Conservation (phyloP, 2,888 invertebrate genomes). For the Dascillus cervinus region DNA sequence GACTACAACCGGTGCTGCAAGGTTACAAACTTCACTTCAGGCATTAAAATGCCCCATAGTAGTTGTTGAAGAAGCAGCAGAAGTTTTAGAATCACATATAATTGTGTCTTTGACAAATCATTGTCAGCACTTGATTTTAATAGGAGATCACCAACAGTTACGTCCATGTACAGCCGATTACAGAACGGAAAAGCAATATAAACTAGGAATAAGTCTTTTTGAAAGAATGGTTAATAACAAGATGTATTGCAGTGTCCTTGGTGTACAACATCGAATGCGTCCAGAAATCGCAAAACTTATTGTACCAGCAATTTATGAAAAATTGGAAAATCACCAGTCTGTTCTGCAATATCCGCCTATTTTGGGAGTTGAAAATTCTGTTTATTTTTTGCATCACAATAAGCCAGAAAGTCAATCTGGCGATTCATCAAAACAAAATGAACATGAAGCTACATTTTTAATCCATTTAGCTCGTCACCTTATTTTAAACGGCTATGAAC, state of each 20-base stretch:
- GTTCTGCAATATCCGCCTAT: conserved; percentile 52
- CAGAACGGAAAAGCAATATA: conserved; percentile 55
- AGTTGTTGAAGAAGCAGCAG: conserved; percentile 83
- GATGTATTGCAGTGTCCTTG: conserved; percentile 51
- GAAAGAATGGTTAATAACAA: conserved; percentile 67
- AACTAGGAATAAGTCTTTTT: conserved; percentile 72
- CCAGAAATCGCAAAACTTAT: conserved; percentile 54
- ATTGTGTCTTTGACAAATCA: conserved; percentile 63
- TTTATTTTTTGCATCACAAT: conserved; percentile 63
- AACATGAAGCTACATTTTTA: conserved; percentile 57
- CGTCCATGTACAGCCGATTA: conserved; percentile 60
- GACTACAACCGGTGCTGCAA: conserved; percentile 72
- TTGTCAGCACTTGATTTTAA: conserved; percentile 76
- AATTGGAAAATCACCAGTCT: conserved; percentile 50
- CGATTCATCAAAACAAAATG: conserved; percentile 55
- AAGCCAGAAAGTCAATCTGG: conserved; percentile 50
- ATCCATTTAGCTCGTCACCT: conserved; percentile 55
- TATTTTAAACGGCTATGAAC: conserved; percentile 50
- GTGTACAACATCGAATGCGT: conserved; percentile 71
- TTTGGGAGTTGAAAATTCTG: conserved; percentile 50
- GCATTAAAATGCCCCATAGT: conserved; percentile 58
- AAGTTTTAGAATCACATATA: conserved; percentile 80
- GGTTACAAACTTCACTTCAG: conserved; percentile 54
- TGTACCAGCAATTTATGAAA: conserved; percentile 61
- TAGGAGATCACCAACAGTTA: conserved; percentile 81